Evolutionary conservation across 1,140 invertebrate genomes (phyloP), one percentile per base, ranked within the genome.

Genomic region (Pseudomyrmex cubaensis): DNA sequence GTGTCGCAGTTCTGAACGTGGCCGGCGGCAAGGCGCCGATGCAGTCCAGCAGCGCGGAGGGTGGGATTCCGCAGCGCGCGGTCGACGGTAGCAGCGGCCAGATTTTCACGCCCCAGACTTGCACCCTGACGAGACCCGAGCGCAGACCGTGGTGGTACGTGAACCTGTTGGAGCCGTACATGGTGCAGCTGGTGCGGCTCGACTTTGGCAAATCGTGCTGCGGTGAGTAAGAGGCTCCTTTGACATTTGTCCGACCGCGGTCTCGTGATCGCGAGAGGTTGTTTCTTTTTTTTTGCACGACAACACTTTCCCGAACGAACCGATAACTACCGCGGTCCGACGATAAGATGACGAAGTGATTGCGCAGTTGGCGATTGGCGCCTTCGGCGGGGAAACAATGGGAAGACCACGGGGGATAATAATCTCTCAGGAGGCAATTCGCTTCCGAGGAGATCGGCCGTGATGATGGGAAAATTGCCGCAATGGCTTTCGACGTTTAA

Each of bases 1-100:
- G 35, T 7, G 89, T 90, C 85, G 2, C 95, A 99, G 98, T 99
- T 66, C 90, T 99, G n/a, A 99, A 99, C 93, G 98, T 99, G 57
- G 98, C 98, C 1, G 98, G 98, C 22, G 98, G 98, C 10, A 99
- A 99, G 93, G 98, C 98, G 0, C 98, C 98, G 0, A 99, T 99
- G 98, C 98, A 99, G 93, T 97, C 97, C 0, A 98, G 97, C 44
- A 97, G 97, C 0, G 96, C 97, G 13, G 96, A 96, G 3, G 96
- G 97, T 13, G 98, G 98, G 48, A 97, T 98, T 8, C 98, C 98
- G 0, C 98, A 99, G 92, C 97, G 97, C 89, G 98, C 98, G 7
- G 97, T 99, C 25, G 98, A 99, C 91, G 98, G 98, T 8, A 98
- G 97, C 89, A 98, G 98, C 1, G 96, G 97, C 9, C 96, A 97